Percentiles rank a stretch among this genome's conserved stretches.
Conservation (phyloP, 2,888 invertebrate species). For the Sturmia bella region DNA sequence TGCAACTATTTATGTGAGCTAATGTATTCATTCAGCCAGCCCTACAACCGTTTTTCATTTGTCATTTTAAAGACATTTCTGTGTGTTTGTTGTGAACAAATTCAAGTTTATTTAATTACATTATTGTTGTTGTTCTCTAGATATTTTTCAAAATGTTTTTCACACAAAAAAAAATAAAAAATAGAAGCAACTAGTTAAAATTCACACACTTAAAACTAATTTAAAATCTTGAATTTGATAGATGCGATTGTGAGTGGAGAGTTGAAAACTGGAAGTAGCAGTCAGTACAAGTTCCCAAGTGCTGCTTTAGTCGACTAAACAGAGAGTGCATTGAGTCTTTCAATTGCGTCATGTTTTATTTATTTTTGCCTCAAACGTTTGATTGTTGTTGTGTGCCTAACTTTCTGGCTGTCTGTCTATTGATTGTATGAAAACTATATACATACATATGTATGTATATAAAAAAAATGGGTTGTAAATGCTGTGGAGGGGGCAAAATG, state of each 20-base stretch:
- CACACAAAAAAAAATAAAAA: constrained; percentile 34
- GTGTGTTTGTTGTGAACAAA: constrained; percentile 31
- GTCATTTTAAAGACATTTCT: not conserved
- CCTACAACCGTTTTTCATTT: too few relatives aligned
- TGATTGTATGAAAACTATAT: not conserved
- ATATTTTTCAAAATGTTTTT: constrained; percentile 34
- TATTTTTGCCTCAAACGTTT: constrained; percentile 22
- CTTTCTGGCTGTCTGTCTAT: not conserved
- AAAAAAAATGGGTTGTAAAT: constrained; percentile 2
- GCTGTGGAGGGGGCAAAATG: not conserved
- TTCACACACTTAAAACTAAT: constrained; percentile 30
- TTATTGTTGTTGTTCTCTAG: constrained; percentile 6
- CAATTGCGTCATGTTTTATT: constrained; percentile 51
- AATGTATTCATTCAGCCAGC: too few relatives aligned
- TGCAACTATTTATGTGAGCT: too few relatives aligned
- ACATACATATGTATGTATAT: too few relatives aligned
- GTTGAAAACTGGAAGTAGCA: constrained; percentile 36
- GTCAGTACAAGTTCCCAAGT: constrained; percentile 9
- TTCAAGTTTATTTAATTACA: constrained; percentile 47
- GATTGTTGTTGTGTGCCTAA: not conserved
- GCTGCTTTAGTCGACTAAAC: constrained; percentile 5
- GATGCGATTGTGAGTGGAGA: constrained; percentile 5
- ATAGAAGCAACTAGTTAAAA: constrained; percentile 1
- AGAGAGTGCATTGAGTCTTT: not conserved
- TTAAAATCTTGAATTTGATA: constrained; percentile 37